A percentile compares a stretch with the other conserved stretches of the same genome.
Evolutionary conservation across 2,888 invertebrate genomes (phyloP).

Genomic region (Trichopoda pennipes): DNA sequence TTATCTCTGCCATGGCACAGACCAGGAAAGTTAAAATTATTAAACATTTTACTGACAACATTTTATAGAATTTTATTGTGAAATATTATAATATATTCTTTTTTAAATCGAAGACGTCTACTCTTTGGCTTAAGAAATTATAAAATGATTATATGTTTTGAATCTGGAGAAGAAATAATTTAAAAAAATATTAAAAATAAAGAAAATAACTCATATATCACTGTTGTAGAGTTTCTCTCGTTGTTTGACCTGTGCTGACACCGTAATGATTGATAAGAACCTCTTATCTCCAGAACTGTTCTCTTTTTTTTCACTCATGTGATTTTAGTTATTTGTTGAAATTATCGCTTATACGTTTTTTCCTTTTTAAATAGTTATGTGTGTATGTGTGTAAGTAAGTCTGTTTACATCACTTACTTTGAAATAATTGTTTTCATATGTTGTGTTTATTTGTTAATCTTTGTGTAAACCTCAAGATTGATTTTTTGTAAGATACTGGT

Average conservation of each 20-base stretch:
- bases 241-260: conserved; percentile 47
- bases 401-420: neutral
- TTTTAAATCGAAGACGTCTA: conserved; percentile 21
- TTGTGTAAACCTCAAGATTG: too few species aligned
- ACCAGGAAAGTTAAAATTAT: conserved; percentile 68
- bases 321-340: neutral
- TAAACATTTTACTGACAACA: conserved; percentile 54
- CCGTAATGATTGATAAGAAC: conserved; percentile 36
- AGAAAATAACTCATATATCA: neutral
- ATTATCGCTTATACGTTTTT: too few species aligned
- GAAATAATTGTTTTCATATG: conserved; percentile 19
- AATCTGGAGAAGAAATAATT: conserved; percentile 25
- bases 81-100: neutral
- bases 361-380: too few species aligned
- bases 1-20: conserved; percentile 71
- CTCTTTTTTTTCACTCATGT: too few species aligned
- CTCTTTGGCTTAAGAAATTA: conserved; percentile 14
- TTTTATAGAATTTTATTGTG: neutral
- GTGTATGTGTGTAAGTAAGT: too few species aligned
- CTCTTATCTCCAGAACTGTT: conserved; percentile 45
- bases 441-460: neutral
- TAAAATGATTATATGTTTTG: conserved; percentile 47
- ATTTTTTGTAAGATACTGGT: too few species aligned
- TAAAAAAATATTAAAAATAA: neutral
- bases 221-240: conserved; percentile 47